Evolutionary conservation across 2,888 invertebrate species (phyloP), one percentile per base, ranked within the genome.

Genomic region (Camptogramma bilineatum): DNA sequence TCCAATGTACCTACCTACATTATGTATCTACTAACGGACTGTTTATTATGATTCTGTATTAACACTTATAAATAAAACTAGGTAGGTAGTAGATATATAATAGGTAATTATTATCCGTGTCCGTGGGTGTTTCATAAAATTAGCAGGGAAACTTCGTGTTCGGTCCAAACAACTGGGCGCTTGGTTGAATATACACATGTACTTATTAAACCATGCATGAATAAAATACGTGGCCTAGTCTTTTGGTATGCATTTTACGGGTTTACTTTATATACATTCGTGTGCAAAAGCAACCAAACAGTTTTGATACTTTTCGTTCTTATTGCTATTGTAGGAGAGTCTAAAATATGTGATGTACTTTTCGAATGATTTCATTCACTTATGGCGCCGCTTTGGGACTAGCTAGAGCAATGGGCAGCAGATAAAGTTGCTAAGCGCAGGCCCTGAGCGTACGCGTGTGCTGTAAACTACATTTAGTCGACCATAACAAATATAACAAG

Each of bases 391-490:
- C 65, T 69, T 66, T 69, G 64, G 34, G 44, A 21, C 24, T 24
- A 21, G 54, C 24, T 24, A 21, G 54, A 48, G 47, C 53, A 50
- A 60, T 34, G 67, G 58, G 58, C 73, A 53, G 58, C 70, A 82
- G 80, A 85, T 86, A 84, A 83, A 87, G 81, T 86, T 84, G 79
- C 79, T 81, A 84, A 86, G 83, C 84, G 78, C 70, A 68, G 63
- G 79, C 72, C 77, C 73, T 75, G 69, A 79, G 79, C 79, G 81
- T 76, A 3, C 34, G 34, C 34, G 8, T 34, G 69, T 68, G 78
- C 74, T 84, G 83, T 82, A 84, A 87, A 86, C 81, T 84, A 83
- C 80, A 86, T 88, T 86, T 85, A 86, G 83, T 86, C 77, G 82
- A 72, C 80, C 80, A 80, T 86, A 48, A 19, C 48, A 50, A 56